These are phyloP conservation scores for Epicauta chinensis DNA, from an alignment of 1,140 invertebrate genomes.

Conservation along the genomic window DNA sequence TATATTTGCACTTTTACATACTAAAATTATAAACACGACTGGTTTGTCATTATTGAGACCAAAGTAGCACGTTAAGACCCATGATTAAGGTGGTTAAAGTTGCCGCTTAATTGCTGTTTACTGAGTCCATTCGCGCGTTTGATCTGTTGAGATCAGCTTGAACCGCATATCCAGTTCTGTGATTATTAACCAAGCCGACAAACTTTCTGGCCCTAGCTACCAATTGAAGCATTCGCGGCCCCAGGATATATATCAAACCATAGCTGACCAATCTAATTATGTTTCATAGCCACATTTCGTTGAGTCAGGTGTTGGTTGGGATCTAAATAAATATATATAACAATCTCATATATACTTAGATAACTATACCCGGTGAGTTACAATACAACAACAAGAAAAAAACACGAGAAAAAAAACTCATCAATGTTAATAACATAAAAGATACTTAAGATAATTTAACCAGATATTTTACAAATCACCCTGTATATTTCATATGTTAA, in stretches of 20 bases:
- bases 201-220: constrained; percentile 32
- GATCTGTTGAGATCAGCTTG: constrained; percentile 38
- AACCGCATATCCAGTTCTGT: constrained; percentile 37
- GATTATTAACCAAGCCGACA: constrained; percentile 40
- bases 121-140: constrained; percentile 43
- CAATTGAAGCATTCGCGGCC: constrained; percentile 34
- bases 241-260: constrained; percentile 36
- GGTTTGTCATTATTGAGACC: constrained; percentile 35
- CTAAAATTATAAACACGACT: constrained; percentile 29
- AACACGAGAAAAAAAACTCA: too few relatives aligned
- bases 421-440: too few relatives aligned
- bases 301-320: constrained; percentile 12
- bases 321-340: constrained; percentile 15
- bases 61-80: constrained; percentile 39
- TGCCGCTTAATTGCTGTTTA: constrained; percentile 44
- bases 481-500: too few relatives aligned
- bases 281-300: constrained; percentile 24
- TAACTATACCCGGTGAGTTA: too few relatives aligned
- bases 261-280: constrained; percentile 33
- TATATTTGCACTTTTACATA: constrained; percentile 18
- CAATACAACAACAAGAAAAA: too few relatives aligned
- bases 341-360: too few relatives aligned
- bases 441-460: too few relatives aligned
- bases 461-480: too few relatives aligned
- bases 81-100: constrained; percentile 42